These are phyloP conservation scores for Amblyopsis hoosieri DNA, from an alignment of 2,797 vertebrate species.

Conservation along the genomic window DNA sequence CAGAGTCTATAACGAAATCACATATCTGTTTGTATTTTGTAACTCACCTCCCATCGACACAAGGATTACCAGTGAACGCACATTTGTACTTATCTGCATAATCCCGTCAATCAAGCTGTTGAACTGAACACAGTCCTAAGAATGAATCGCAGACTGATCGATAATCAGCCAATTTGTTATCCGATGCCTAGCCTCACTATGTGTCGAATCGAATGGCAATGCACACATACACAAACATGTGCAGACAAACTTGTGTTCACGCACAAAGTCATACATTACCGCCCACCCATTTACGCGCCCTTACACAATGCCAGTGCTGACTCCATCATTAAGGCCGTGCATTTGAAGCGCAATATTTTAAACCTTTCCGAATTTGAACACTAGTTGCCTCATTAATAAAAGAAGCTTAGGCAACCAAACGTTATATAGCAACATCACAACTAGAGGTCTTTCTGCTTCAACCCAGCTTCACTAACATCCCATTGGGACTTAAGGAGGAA, in stretches of 20 bases:
- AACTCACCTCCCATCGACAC: too few species aligned
- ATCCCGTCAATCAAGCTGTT: not conserved
- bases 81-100: not conserved
- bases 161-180: not conserved
- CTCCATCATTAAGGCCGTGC: too few species aligned
- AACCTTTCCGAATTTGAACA: not conserved
- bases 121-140: not conserved
- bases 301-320: not conserved
- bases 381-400: not conserved
- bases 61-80: not conserved
- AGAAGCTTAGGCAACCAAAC: not conserved
- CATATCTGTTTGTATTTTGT: too few species aligned
- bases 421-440: not conserved
- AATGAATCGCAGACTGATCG: not conserved
- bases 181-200: not conserved
- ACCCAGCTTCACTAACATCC: not conserved
- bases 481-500: slow-evolving; percentile 13
- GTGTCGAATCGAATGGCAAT: not conserved
- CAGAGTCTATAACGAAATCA: too few species aligned
- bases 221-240: too few species aligned
- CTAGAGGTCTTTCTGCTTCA: not conserved
- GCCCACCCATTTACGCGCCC: not conserved
- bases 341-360: too few species aligned
- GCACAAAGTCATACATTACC: not conserved
- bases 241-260: not conserved